A percentile compares a stretch with the other conserved stretches of the same genome.
Evolutionary conservation across 2,113 vertebrate species (phyloP).

Genomic region (Zeus faber): DNA sequence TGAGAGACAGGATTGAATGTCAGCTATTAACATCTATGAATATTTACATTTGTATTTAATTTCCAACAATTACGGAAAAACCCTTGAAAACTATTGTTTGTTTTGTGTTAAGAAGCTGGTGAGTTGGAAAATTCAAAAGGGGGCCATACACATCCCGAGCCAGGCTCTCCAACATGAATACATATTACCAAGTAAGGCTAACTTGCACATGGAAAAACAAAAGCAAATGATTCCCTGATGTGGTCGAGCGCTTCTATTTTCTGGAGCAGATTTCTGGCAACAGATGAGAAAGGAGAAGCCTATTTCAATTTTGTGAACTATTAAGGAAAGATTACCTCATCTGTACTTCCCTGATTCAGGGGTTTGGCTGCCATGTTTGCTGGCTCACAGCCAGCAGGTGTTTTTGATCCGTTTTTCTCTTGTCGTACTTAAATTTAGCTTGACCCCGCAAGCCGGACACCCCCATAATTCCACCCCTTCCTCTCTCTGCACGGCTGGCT

Average conservation of each 20-base stretch:
- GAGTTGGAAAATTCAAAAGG: too few species aligned
- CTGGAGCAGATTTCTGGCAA: too few species aligned
- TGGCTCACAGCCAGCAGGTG: slow-evolving; percentile 57
- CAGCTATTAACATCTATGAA: too few species aligned
- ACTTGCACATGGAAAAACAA: not conserved
- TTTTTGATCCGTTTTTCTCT: slow-evolving; percentile 43
- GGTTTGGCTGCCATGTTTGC: slow-evolving; percentile 26
- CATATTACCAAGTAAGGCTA: not conserved
- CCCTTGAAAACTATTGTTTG: too few species aligned
- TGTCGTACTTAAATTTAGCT: slow-evolving; percentile 46
- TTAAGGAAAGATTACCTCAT: not conserved
- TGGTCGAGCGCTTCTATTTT: not conserved
- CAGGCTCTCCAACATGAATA: not conserved
- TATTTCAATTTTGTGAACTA: slow-evolving; percentile 5
- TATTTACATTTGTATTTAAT: too few species aligned
- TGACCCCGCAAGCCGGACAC: slow-evolving; percentile 63
- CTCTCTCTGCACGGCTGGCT: slow-evolving; percentile 43
- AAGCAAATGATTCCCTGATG: slow-evolving; percentile 10
- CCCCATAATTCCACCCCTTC: slow-evolving; percentile 54
- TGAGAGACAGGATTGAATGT: too few species aligned
- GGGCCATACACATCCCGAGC: not conserved
- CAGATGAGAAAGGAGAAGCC: slow-evolving; percentile 8
- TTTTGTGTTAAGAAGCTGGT: not conserved
- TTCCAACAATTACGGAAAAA: too few species aligned
- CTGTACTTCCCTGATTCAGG: slow-evolving; percentile 14